Percentiles rank a stretch among this genome's conserved stretches.
These are phyloP conservation scores for Petromus typicus DNA, from an alignment of 2,113 vertebrate species.

Conservation along the genomic window DNA sequence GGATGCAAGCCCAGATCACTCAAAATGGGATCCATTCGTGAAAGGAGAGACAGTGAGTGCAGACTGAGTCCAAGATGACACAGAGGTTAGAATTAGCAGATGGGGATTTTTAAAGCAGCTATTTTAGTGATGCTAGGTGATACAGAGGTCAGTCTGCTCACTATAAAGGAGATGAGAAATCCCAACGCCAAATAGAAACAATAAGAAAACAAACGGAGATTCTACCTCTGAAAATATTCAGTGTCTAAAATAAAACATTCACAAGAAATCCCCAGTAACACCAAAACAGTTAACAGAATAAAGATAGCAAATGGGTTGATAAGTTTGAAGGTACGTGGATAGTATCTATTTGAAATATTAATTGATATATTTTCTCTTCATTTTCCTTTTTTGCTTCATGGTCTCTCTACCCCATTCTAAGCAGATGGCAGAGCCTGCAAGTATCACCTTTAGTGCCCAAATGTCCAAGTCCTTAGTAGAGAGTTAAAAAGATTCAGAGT, in stretches of 20 bases:
- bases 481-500: background rate
- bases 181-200: background rate
- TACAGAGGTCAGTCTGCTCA: constrained; percentile 2
- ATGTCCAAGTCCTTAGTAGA: background rate
- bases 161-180: constrained; percentile 46
- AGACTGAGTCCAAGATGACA: background rate
- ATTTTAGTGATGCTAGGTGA: background rate
- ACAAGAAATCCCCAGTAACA: background rate
- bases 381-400: background rate
- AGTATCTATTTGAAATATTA: background rate
- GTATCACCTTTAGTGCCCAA: background rate
- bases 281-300: background rate
- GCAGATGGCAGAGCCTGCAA: background rate
- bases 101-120: background rate
- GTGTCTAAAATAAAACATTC: constrained; percentile 23
- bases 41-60: background rate
- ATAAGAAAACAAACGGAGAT: constrained; percentile 4
- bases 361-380: background rate
- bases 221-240: background rate
- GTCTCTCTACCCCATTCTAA: background rate
- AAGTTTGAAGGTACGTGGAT: constrained; percentile 10
- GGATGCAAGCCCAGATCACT: background rate
- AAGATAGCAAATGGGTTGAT: background rate
- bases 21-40: background rate
- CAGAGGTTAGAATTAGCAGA: constrained; percentile 2